Base-by-base conservation (phyloP, 2,113 vertebrate species). In the Pachyramphus minor region DNA sequence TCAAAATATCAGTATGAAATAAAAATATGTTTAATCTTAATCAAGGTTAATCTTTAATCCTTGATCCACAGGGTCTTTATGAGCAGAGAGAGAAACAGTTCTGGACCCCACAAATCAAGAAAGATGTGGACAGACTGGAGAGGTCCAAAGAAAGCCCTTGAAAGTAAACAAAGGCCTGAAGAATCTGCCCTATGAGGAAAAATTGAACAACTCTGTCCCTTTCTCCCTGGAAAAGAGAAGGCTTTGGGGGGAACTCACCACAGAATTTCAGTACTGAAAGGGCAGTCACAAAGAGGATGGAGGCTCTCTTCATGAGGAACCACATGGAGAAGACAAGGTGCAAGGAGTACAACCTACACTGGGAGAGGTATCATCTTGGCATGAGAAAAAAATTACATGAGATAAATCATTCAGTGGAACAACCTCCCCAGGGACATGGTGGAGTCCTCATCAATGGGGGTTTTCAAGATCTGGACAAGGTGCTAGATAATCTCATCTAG, bases 371-470 rank as follows among this genome's bases (percentile, higher is more conserved):
- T 66, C 27, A 31, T 17, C 60, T 30, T 37, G 20, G 44, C 18
- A 52, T 0, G 1, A 63, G 20, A 39, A 56, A 55, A 55, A 59
- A 74, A n/a, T 25, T 68, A 63, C 19, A 63, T 24, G 35, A 80
- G 45, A 71, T 60, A 24, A 79, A 12, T 37, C 23, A 35, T 30
- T 35, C 73, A 75, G 28, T 37, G 39, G 75, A 73, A 55, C 11
- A 73, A 30, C 22, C 28, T 66, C 41, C 35, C 33, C 9, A 58
- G 18, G 19, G 42, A 44, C 12, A 17, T 11, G 9, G 30, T 33
- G 7, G 18, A 73, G 18, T 44, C 24, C 2, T 1, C 10, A 31
- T 5, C 0, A 0, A 14, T 60, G 41, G 12, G 86, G 13, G 19
- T 42, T 79, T 79, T 75, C 33, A 67, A 75, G 30, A 66, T 58